Evolutionary conservation across 2,113 vertebrate species (phyloP).

Genomic region (Urocolius indicus): DNA sequence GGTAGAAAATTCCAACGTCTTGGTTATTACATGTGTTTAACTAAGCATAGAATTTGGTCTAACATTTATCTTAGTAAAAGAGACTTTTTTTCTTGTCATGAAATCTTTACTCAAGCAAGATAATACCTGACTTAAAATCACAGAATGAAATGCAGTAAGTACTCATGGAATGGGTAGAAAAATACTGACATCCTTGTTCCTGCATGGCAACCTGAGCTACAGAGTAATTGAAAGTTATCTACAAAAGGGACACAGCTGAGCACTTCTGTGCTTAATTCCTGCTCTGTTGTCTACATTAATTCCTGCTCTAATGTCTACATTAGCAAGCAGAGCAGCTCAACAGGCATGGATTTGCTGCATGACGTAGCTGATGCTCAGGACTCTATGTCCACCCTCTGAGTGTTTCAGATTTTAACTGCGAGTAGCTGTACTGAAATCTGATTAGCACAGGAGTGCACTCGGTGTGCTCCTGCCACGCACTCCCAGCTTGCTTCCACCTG

Average conservation of each 20-base stretch:
- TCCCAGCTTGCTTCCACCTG: background rate
- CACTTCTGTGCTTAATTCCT: background rate
- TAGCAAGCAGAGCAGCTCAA: background rate
- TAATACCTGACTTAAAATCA: background rate
- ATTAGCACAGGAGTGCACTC: background rate
- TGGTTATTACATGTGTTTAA: background rate
- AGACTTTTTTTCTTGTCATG: background rate
- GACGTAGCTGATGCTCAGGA: background rate
- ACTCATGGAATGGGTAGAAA: background rate
- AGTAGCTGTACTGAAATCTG: background rate
- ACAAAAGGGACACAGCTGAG: background rate
- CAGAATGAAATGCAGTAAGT: background rate
- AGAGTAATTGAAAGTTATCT: background rate
- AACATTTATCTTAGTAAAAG: background rate
- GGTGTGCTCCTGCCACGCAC: background rate
- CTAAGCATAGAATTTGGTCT: background rate
- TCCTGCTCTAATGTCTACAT: no score
- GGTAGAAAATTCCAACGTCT: background rate
- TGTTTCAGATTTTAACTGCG: background rate
- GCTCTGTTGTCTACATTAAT: background rate
- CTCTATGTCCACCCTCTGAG: fast-evolving
- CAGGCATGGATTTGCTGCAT: fast-evolving
- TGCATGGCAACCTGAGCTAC: background rate
- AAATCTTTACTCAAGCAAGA: background rate
- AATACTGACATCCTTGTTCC: background rate